Conservation (phyloP, 2,888 invertebrate genomes). For the Hylaea fasciaria region DNA sequence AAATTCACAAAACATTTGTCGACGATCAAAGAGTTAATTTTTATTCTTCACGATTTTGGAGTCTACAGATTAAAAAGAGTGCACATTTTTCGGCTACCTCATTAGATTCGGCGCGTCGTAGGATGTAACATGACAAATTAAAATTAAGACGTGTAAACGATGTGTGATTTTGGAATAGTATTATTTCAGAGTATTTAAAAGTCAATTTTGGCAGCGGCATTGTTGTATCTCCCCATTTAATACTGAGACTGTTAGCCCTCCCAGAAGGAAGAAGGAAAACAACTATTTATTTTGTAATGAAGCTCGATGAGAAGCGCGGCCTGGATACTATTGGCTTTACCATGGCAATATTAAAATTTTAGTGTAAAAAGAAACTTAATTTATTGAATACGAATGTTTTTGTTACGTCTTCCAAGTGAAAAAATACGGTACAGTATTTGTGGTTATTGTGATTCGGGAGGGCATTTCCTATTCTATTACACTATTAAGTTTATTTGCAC, state of each 20-base stretch:
- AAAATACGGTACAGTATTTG: slow-evolving; percentile 66
- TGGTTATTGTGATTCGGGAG: slow-evolving; percentile 64
- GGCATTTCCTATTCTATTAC: slow-evolving; percentile 79
- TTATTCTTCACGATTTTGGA: slow-evolving; percentile 1
- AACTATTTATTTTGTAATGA: slow-evolving; percentile 28
- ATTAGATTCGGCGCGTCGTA: slow-evolving; percentile 50
- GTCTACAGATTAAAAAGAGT: slow-evolving; percentile 19
- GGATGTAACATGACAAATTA: slow-evolving; percentile 39
- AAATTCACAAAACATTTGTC: slow-evolving; percentile 7
- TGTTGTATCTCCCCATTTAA: slow-evolving; percentile 44
- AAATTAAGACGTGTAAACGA: slow-evolving; percentile 18
- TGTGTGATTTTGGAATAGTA: slow-evolving; percentile 40
- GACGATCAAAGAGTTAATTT: slow-evolving; percentile 3
- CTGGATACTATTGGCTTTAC: slow-evolving; percentile 23
- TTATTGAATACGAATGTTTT: slow-evolving; percentile 50
- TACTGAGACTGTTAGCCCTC: slow-evolving; percentile 67
- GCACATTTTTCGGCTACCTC: slow-evolving; percentile 50
- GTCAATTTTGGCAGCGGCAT: slow-evolving; percentile 60
- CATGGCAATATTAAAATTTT: slow-evolving; percentile 39
- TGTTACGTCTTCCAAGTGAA: slow-evolving; percentile 68
- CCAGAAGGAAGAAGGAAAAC: slow-evolving; percentile 44
- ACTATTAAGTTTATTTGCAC: slow-evolving; percentile 79
- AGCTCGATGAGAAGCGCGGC: slow-evolving; percentile 14
- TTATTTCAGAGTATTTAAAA: slow-evolving; percentile 41
- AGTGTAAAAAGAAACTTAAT: slow-evolving; percentile 50